Evolutionary conservation across 2,113 vertebrate species (phyloP), one percentile per base, ranked within the genome.

Genomic region (Rhea americana): DNA sequence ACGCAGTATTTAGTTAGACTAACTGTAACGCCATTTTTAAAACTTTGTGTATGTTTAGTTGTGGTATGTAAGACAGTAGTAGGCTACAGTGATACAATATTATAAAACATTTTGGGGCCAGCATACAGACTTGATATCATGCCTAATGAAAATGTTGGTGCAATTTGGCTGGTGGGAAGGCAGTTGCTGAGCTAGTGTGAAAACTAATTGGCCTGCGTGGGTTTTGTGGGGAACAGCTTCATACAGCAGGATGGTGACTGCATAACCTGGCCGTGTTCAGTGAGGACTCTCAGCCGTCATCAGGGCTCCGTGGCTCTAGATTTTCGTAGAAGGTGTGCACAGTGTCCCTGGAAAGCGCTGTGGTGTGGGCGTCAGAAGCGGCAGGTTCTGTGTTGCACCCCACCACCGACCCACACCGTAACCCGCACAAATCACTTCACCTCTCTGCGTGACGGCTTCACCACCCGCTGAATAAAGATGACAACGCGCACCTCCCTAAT

Each of bases 21-120:
- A 63, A 56, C 11, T 65, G 1, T 3, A 21, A 4, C 20, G 35
- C 18, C n/a, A 37, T 58, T 82, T 86, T 43, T 35, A 63, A 63
- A 62, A 32, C 5, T 68, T 58, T 56, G 5, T 51, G 83, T 76
- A 15, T 62, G 16, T 15, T 73, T 10, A 26, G 9, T 6, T 82
- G 37, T 37, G 21, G 20, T 58, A 13, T 24, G 9, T 78, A n/a
- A 47, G 9, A 16, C 8, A 8, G 16, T 10, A 8, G 13, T 53
- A 22, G 3, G 22, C 76, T 28, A 55, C 18, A 0, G 0, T 24
- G 3, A 68, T 65, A 6, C 3, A 45, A 2, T 25, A 9, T 66
- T 39, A 20, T 17, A 66, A 4, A n/a, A 15, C 9, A 67, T 4
- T 25, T 9, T 47, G 39, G 18, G 14, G 19, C 28, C 37, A 65